Evolutionary conservation across 2,113 vertebrate species (phyloP), one percentile per base, ranked within the genome.

Genomic region (Neogobius melanostomus): DNA sequence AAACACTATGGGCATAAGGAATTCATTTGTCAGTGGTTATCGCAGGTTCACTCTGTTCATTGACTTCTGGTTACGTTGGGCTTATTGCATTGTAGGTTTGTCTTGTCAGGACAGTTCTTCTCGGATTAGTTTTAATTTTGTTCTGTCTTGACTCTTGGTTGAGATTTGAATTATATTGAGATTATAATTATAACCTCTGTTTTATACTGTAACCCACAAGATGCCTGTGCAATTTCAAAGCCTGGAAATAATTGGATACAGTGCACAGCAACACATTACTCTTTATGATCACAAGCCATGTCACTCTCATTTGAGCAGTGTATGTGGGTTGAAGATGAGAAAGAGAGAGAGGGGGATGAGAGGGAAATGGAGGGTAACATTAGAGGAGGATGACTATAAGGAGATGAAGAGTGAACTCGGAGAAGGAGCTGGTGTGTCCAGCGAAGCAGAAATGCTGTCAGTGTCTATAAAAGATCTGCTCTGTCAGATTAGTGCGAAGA

Each of bases 401-500:
- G 81, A 81, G 86, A 84, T 79, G 84, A 77, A 72, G 86, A 87
- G 86, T 81, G 75, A 77, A 89, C 79, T 66, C 52, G 11, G 76
- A 83, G 52, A 16, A 59, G 76, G 82, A 76, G 84, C 82, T 80
- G 87, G 83, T 86, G 82, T 84, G 86, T 79, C 90, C 62, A 88
- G 87, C 84, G 86, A 80, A 88, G 87, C 86, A 81, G 86, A 90
- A 91, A 85, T 82, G 86, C 73, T 88, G 89, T 90, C 90, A 90
- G 85, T 85, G 83, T 87, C 86, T 77, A 91, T 90, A 90, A 91
- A 89, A 88, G 73, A 90, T 88, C 85, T 85, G 82, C 87, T 91
- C 88, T 85, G 89, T 91, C 88, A 85, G 82, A 86, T 86, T 87
- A 89, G 88, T 85, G 87, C 88, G 86, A 89, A 82, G 77, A 71